Base-by-base conservation (phyloP, 2,797 vertebrate species). In the Acanthurus lineatus region DNA sequence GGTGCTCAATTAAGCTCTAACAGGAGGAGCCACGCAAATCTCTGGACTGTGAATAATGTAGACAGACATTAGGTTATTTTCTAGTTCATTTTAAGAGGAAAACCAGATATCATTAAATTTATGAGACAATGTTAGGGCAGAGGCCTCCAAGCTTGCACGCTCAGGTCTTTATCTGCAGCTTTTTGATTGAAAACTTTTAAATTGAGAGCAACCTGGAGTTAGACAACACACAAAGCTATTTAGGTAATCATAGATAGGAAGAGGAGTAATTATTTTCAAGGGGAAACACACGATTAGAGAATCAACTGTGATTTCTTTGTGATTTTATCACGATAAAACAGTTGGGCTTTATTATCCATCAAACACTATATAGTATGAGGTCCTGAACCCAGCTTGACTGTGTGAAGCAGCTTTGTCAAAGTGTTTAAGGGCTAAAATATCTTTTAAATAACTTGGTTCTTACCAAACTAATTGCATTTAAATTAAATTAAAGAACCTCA, bases 1-100 rank as follows among this genome's bases (percentile, higher is more conserved):
- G 72, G 79, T 20, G 81, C 75, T 90, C 84, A 88, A 91, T 90
- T 93, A 92, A 76, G 58, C 87, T 59, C 76, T 79, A 83, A 65
- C 82, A 76, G 74, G 66, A 84, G 74, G 69, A 86, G 73, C 62
- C 78, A 75, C 70, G 38, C 59, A 42, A 19, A 66, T 74, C 72
- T 71, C 77, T 72, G 67, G 61, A 80, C 83, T 76, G 68, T 69
- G 77, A 85, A 76, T 79, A 79, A 88, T 74, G 72, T 22, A 83
- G 84, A 75, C 69, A 40, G 73, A 88, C 78, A 76, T 89, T 82
- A 67, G 74, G 54, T 69, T 56, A 60, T 63, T 77, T 79, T 85
- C 58, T 63, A 35, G 71, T 81, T 77, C 38, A 56, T 79, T 81
- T 77, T 49, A 25, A 78, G 45, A 68, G 61, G 64, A 61, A 86